These are phyloP conservation scores for Balearica regulorum DNA, from an alignment of 2,797 vertebrate genomes.

Conservation along the genomic window DNA sequence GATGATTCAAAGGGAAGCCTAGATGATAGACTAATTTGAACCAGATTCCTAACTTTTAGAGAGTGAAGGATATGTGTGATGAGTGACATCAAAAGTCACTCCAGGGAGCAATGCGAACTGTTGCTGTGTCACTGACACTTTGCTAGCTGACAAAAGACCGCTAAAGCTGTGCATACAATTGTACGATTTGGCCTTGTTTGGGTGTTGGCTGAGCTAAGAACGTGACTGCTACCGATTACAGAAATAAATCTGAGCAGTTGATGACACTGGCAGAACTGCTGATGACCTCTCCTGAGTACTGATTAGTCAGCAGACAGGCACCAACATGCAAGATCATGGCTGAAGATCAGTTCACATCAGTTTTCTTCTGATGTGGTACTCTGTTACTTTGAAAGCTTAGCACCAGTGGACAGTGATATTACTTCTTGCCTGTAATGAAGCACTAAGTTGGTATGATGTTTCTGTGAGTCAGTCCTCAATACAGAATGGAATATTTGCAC, in stretches of 20 bases:
- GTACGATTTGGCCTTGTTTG: background rate
- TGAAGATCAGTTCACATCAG: background rate
- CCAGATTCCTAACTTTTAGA: background rate
- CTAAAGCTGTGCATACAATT: background rate
- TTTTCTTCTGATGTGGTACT: background rate
- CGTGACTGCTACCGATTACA: background rate
- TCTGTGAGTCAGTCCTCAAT: background rate
- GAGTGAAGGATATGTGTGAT: fast-evolving
- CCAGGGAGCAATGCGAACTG: background rate
- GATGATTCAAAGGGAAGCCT: background rate
- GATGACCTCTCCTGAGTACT: background rate
- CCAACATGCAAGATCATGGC: background rate
- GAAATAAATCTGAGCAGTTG: background rate
- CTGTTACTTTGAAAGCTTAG: background rate
- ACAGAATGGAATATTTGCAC: background rate
- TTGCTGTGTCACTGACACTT: background rate
- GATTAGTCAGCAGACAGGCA: background rate
- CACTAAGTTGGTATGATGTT: background rate
- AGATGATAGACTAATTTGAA: background rate
- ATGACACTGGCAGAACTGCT: background rate
- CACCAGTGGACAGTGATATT: background rate
- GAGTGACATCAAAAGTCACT: background rate
- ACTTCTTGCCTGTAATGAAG: background rate
- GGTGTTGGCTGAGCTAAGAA: background rate
- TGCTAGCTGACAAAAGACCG: background rate